phyloP scores from a whole-genome alignment of 1,140 invertebrate genomes.

The Halictus rubicundus region DNA sequence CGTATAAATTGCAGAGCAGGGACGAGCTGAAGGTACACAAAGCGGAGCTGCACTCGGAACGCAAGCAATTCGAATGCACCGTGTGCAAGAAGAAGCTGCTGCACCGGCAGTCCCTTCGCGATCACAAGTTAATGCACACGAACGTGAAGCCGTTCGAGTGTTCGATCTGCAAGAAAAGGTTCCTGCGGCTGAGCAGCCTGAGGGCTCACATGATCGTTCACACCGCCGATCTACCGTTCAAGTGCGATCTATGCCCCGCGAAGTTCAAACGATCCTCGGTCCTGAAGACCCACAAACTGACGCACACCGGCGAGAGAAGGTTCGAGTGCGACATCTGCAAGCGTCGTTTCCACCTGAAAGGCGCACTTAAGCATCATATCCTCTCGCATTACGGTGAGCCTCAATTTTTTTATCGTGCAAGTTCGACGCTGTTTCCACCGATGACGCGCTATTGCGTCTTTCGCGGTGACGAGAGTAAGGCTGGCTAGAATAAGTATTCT shows the following conservation, averaged over 20 bases:
- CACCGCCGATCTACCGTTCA: conserved; percentile 49
- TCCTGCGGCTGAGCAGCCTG: conserved; percentile 45
- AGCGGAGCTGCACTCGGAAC: conserved; percentile 4
- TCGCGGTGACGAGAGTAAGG: neutral
- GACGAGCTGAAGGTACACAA: conserved; percentile 21
- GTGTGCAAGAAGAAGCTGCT: conserved; percentile 53
- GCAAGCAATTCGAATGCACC: conserved; percentile 36
- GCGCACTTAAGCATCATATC: conserved; percentile 56
- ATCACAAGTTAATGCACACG: conserved; percentile 51
- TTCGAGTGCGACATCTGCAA: conserved; percentile 64
- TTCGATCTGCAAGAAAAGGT: conserved; percentile 54
- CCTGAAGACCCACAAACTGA: conserved; percentile 56
- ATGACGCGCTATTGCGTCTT: neutral
- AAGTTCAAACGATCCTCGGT: conserved; percentile 59
- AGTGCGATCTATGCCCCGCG: conserved; percentile 47
- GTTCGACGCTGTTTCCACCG: neutral
- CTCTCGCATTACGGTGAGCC: conserved; percentile 54
- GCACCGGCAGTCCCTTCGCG: conserved; percentile 37
- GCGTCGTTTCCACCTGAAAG: conserved; percentile 57
- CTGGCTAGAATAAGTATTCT: no score
- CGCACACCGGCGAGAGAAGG: conserved; percentile 50
- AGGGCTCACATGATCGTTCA: conserved; percentile 55
- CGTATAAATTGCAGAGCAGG: conserved; percentile 23
- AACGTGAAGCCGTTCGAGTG: conserved; percentile 56
- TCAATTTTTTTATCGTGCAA: no score